Conservation (phyloP, 2,888 invertebrate genomes). For the Drosophila quinaria region DNA sequence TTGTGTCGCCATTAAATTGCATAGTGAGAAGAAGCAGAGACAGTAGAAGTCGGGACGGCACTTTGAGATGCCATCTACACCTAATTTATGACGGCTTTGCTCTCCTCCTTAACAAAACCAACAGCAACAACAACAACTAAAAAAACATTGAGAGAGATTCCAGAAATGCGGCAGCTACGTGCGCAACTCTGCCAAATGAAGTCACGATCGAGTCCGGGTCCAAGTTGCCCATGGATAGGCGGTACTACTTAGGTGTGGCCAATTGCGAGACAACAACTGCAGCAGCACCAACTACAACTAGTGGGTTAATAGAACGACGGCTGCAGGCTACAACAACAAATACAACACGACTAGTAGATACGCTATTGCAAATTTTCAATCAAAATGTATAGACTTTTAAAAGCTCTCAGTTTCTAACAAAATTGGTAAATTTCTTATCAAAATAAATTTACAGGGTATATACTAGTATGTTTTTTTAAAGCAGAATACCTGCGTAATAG, state of each 20-base stretch:
- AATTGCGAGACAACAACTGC: slow-evolving; percentile 47
- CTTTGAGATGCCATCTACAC: slow-evolving; percentile 78
- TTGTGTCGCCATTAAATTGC: slow-evolving; percentile 54
- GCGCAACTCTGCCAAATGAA: slow-evolving; percentile 66
- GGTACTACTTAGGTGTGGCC: slow-evolving; percentile 52
- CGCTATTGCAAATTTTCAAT: slow-evolving; percentile 3
- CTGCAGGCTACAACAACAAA: slow-evolving; percentile 25
- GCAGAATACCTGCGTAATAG: too few relatives aligned
- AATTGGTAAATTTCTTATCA: neutral
- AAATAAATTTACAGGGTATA: too few relatives aligned
- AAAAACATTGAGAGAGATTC: slow-evolving; percentile 55
- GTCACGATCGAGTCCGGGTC: slow-evolving; percentile 65
- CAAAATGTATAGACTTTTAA: neutral
- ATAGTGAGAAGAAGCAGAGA: slow-evolving; percentile 24
- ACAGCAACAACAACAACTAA: slow-evolving; percentile 16
- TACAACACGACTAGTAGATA: slow-evolving; percentile 15
- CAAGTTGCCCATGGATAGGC: slow-evolving; percentile 48
- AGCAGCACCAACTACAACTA: slow-evolving; percentile 33
- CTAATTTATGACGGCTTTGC: slow-evolving; percentile 72
- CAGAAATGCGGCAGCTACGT: slow-evolving; percentile 66
- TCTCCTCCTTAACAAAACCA: slow-evolving; percentile 23
- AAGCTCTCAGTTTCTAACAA: neutral
- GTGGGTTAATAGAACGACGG: slow-evolving; percentile 75
- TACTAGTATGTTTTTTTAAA: too few relatives aligned
- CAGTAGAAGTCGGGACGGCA: slow-evolving; percentile 52